Evolutionary conservation across 1,140 invertebrate genomes (phyloP).

Genomic region (Lepidostoma basale): DNA sequence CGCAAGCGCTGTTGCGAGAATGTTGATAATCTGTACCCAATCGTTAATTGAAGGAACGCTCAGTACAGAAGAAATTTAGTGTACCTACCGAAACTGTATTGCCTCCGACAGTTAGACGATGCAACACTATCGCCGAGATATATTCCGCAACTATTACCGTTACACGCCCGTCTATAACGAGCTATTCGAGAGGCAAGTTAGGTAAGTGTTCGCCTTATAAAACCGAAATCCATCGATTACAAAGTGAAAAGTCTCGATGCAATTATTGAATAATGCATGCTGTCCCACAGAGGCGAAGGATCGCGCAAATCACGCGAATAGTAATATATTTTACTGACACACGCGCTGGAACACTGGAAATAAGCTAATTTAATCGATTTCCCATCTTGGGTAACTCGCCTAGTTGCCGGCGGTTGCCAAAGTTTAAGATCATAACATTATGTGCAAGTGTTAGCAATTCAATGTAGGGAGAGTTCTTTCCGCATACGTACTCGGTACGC

Average conservation of each 20-base stretch:
- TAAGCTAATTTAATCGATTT: constrained; percentile 14
- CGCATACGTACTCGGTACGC: too few species aligned
- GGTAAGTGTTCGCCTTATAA: constrained; percentile 13
- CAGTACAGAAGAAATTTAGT: too few species aligned
- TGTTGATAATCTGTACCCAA: too few species aligned
- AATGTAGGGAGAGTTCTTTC: too few species aligned
- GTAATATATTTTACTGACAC: neutral
- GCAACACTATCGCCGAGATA: constrained; percentile 16
- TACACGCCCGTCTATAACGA: constrained; percentile 12
- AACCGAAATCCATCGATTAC: constrained; percentile 14
- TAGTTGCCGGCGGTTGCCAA: neutral
- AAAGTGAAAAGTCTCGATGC: neutral
- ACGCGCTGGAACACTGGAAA: constrained; percentile 1
- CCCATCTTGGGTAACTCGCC: neutral
- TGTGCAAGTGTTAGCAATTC: too few species aligned
- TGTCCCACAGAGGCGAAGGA: neutral
- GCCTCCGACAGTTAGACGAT: neutral
- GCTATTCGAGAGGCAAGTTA: neutral
- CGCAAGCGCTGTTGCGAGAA: too few species aligned
- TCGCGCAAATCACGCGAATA: neutral
- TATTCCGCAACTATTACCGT: constrained; percentile 29
- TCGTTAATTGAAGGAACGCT: neutral
- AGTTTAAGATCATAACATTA: too few species aligned
- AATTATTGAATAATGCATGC: constrained; percentile 17
- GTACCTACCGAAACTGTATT: neutral